phyloP scores from a whole-genome alignment of 2,888 invertebrate genomes.

The Microdon myrmicae region DNA sequence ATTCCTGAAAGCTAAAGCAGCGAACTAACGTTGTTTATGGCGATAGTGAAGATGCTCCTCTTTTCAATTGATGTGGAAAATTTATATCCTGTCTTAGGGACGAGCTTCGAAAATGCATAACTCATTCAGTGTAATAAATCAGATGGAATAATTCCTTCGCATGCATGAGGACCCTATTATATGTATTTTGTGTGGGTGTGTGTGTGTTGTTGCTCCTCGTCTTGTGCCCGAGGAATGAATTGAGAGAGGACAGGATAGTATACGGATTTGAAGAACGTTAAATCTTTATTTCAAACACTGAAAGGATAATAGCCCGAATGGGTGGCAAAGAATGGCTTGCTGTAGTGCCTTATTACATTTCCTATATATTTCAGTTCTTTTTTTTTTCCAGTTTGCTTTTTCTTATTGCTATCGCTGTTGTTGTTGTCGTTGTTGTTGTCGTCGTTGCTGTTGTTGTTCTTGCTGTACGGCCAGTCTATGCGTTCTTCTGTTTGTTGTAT shows the following conservation, averaged over 20 bases:
- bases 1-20: background rate
- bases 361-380: background rate
- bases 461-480: too few species aligned
- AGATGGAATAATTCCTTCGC: slow-evolving; percentile 44
- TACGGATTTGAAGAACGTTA: slow-evolving; percentile 34
- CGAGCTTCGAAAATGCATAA: slow-evolving; percentile 48
- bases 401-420: too few species aligned
- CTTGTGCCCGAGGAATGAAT: background rate
- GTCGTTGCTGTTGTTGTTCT: too few species aligned
- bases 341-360: slow-evolving; percentile 31
- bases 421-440: too few species aligned
- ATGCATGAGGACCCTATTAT: slow-evolving; percentile 31
- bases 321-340: background rate
- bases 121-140: slow-evolving; percentile 50
- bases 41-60: slow-evolving; percentile 30
- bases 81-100: slow-evolving; percentile 45
- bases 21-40: slow-evolving; percentile 23
- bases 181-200: slow-evolving; percentile 2
- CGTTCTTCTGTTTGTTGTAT: background rate
- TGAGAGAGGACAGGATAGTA: background rate
- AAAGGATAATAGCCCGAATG: slow-evolving; percentile 40
- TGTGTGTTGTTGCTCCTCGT: background rate
- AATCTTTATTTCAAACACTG: slow-evolving; percentile 43
- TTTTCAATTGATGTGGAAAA: slow-evolving; percentile 45
- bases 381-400: background rate